Evolutionary conservation across 1,140 invertebrate species (phyloP).

Genomic region (Leptinotarsa lineolata): DNA sequence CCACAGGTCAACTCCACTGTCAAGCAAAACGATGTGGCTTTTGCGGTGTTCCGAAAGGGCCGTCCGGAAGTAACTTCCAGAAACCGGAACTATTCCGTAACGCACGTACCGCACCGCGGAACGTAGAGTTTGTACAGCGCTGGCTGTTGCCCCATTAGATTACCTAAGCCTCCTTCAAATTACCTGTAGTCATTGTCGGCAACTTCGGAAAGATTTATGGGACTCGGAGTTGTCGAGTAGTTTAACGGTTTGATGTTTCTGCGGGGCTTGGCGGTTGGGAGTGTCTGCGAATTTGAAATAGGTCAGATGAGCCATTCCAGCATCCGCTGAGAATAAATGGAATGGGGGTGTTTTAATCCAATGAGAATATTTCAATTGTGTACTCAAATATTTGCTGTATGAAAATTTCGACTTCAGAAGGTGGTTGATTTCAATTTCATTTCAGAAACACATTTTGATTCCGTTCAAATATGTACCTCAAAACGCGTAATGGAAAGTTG

Average conservation of each 20-base stretch:
- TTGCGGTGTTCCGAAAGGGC: conserved; percentile 13
- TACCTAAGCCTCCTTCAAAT: conserved; percentile 8
- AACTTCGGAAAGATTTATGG: not conserved
- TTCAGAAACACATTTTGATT: too few relatives aligned
- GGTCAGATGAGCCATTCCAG: not conserved
- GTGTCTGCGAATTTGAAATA: conserved; percentile 3
- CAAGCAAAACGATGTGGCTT: conserved; percentile 15
- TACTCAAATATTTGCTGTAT: too few relatives aligned
- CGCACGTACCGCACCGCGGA: conserved; percentile 7
- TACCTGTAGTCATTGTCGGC: conserved; percentile 2
- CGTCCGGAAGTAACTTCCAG: not conserved
- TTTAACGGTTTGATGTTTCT: not conserved
- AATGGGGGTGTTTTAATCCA: too few relatives aligned
- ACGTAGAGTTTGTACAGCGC: not conserved
- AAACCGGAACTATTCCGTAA: conserved; percentile 14
- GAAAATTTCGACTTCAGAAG: too few relatives aligned
- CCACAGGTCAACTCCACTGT: not conserved
- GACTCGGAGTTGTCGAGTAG: not conserved
- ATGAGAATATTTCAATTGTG: too few relatives aligned
- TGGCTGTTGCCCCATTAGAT: conserved; percentile 2
- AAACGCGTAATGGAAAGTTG: too few relatives aligned
- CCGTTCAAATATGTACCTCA: too few relatives aligned
- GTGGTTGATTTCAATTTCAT: too few relatives aligned
- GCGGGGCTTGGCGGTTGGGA: not conserved
- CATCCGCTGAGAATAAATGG: too few relatives aligned